phyloP scores from a whole-genome alignment of 2,113 vertebrate genomes.

The Myotis yumanensis region DNA sequence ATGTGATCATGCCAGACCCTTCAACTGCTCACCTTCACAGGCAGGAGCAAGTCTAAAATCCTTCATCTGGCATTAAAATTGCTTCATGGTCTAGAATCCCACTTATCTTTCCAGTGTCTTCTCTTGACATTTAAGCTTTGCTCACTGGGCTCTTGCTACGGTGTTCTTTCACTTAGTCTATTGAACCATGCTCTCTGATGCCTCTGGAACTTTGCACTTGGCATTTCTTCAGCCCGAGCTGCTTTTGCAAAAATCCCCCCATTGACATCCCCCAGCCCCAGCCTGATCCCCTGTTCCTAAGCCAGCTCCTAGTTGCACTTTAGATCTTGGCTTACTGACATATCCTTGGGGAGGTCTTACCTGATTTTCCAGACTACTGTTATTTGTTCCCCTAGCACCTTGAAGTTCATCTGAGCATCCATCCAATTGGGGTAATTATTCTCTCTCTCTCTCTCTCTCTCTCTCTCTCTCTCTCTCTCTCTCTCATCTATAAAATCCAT shows the following conservation, averaged over 20 bases:
- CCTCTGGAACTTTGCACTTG: background rate
- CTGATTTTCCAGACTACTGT: background rate
- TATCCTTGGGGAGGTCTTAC: background rate
- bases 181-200: background rate
- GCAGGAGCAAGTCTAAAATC: background rate
- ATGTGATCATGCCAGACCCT: background rate
- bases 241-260: background rate
- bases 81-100: background rate
- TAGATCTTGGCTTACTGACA: background rate
- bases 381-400: background rate
- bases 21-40: background rate
- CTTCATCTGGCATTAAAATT: background rate
- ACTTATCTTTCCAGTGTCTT: background rate
- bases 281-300: background rate
- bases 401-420: background rate
- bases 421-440: background rate
- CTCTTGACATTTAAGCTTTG: background rate
- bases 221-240: background rate
- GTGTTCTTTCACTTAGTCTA: background rate
- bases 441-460: background rate
- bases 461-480: no score
- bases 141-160: background rate
- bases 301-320: background rate
- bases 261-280: fast-evolving
- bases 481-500: background rate